phyloP scores from a whole-genome alignment of 2,113 vertebrate species.

The Sturnus vulgaris region DNA sequence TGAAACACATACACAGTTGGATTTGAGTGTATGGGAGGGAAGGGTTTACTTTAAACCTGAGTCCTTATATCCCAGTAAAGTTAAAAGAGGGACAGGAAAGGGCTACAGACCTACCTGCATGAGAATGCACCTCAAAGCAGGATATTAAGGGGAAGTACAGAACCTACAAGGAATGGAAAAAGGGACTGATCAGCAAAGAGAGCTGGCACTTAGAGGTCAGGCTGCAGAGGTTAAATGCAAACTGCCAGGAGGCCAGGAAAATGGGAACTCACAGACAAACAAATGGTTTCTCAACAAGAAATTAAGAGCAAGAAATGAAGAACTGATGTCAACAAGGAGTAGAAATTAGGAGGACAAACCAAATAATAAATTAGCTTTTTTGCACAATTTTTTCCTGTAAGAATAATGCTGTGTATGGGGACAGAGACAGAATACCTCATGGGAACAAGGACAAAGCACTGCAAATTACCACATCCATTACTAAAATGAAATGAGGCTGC shows the following conservation, averaged over 20 bases:
- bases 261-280: constrained; percentile 19
- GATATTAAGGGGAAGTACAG: constrained; percentile 50
- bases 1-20: constrained; percentile 36
- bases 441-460: constrained; percentile 51
- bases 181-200: constrained; percentile 42
- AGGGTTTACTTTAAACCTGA: constrained; percentile 4
- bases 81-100: constrained; percentile 21
- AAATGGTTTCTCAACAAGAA: constrained; percentile 36
- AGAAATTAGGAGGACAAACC: constrained; percentile 7
- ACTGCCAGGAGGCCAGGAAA: constrained; percentile 23
- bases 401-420: not conserved
- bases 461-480: constrained; percentile 57
- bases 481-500: constrained; percentile 42
- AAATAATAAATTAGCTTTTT: constrained; percentile 30
- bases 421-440: constrained; percentile 42
- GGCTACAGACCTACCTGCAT: constrained; percentile 58
- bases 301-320: constrained; percentile 15
- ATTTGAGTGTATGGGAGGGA: not conserved
- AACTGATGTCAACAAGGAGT: not conserved
- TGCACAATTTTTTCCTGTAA: constrained; percentile 47
- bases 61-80: not conserved
- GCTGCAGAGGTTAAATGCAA: not conserved
- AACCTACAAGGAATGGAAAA: constrained; percentile 63
- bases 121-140: constrained; percentile 62
- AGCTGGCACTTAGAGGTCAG: constrained; percentile 32